Percentiles rank a stretch among this genome's conserved stretches.
Conservation (phyloP, 2,888 invertebrate species). For the Glaucopsyche alexis region DNA sequence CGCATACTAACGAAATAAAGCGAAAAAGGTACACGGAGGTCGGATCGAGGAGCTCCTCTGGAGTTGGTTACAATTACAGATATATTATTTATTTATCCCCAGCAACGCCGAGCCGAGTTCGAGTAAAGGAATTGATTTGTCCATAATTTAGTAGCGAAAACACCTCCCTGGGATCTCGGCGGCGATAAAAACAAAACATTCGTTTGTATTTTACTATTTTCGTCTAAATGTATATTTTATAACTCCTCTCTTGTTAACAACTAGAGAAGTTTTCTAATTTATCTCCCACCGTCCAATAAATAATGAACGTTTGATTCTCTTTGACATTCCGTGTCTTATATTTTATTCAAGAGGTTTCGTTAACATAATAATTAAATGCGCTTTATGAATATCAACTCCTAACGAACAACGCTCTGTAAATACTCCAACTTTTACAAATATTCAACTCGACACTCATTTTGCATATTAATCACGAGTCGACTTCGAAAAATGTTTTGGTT, state of each 20-base stretch:
- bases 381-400: constrained; percentile 77
- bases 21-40: constrained; percentile 31
- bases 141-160: constrained; percentile 77
- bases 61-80: constrained; percentile 67
- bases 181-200: constrained; percentile 75
- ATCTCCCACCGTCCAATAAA: constrained; percentile 45
- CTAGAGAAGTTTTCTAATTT: constrained; percentile 49
- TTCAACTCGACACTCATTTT: constrained; percentile 69
- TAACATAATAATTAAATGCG: constrained; percentile 78
- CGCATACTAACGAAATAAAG: constrained; percentile 24
- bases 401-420: constrained; percentile 67
- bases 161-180: constrained; percentile 67
- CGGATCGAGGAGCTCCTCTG: constrained; percentile 43
- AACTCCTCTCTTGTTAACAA: constrained; percentile 48
- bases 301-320: constrained; percentile 67
- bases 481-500: constrained; percentile 33
- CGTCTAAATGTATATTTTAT: constrained; percentile 52
- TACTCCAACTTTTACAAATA: constrained; percentile 69
- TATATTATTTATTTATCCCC: constrained; percentile 77
- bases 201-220: constrained; percentile 72
- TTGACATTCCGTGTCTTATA: constrained; percentile 71
- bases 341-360: constrained; percentile 78
- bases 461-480: constrained; percentile 61
- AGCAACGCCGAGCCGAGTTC: constrained; percentile 57
- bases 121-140: constrained; percentile 77